phyloP scores from a whole-genome alignment of 2,888 invertebrate species.

The Hermaeophaga mercurialis region DNA sequence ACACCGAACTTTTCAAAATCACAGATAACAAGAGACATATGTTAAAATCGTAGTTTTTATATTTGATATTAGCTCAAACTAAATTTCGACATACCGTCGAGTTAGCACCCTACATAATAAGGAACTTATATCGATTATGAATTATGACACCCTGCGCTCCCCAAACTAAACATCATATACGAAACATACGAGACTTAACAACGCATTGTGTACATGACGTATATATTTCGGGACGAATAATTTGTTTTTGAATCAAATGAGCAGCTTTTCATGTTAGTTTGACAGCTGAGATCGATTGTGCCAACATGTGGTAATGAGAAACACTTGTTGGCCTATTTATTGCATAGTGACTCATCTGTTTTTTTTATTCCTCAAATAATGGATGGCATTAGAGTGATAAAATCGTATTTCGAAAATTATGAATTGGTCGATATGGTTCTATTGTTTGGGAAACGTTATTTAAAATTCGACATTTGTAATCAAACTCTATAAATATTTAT shows the following conservation, averaged over 20 bases:
- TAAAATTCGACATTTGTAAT: constrained; percentile 13
- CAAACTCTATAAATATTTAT: constrained; percentile 15
- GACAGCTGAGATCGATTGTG: constrained; percentile 51
- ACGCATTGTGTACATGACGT: constrained; percentile 48
- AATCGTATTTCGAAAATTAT: constrained; percentile 25
- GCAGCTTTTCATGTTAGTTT: constrained; percentile 38
- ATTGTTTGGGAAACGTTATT: constrained; percentile 12
- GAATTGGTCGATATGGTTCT: constrained; percentile 15
- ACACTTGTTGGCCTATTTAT: constrained; percentile 45
- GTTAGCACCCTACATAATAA: constrained; percentile 3
- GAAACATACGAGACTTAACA: constrained; percentile 42
- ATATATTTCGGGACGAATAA: constrained; percentile 50
- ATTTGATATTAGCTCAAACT: too few species aligned
- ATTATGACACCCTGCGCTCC: constrained; percentile 5
- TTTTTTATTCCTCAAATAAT: constrained; percentile 40
- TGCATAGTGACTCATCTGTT: constrained; percentile 42
- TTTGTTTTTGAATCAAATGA: constrained; percentile 46
- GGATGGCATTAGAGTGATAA: constrained; percentile 29
- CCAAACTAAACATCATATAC: constrained; percentile 29
- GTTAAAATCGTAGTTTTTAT: too few species aligned
- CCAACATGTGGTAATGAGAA: constrained; percentile 47
- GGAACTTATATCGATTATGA: constrained; percentile 1
- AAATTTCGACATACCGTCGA: not conserved
- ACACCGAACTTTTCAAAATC: too few species aligned
- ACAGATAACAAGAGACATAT: too few species aligned